Conservation (phyloP, 1,140 invertebrate species). For the Philotrypesis tridentata region DNA sequence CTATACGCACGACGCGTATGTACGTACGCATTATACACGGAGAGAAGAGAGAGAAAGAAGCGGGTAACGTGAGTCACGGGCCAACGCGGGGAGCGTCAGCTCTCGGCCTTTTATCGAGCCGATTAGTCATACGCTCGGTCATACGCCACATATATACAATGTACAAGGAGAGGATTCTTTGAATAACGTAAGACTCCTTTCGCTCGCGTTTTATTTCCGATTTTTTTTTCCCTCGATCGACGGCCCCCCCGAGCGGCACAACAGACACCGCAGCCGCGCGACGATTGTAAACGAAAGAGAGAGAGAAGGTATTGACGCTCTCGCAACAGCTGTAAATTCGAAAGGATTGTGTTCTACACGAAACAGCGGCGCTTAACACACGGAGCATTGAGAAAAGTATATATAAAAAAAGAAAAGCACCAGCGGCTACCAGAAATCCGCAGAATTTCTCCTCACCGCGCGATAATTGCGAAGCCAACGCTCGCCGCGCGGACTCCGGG, state of each 20-base stretch:
- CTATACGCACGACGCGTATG: background rate
- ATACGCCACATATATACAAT: background rate
- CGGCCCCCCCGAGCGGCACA: no score
- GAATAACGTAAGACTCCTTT: no score
- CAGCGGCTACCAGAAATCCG: no score
- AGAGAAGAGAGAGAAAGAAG: background rate
- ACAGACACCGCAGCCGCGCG: background rate
- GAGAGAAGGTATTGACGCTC: no score
- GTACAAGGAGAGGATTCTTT: constrained; percentile 44
- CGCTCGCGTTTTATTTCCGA: background rate
- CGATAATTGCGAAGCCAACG: background rate
- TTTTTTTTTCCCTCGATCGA: no score
- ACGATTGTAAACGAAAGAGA: background rate
- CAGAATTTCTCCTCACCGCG: background rate
- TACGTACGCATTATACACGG: background rate
- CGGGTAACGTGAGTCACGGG: background rate
- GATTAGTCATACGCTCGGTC: constrained; percentile 31
- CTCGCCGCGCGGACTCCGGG: no score
- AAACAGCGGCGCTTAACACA: no score
- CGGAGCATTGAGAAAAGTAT: background rate
- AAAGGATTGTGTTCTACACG: no score
- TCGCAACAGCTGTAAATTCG: no score
- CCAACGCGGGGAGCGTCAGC: background rate
- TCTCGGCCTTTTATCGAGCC: constrained; percentile 5
- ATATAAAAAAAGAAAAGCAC: background rate